phyloP scores from a whole-genome alignment of 2,113 vertebrate genomes.

The Platysternon megacephalum region DNA sequence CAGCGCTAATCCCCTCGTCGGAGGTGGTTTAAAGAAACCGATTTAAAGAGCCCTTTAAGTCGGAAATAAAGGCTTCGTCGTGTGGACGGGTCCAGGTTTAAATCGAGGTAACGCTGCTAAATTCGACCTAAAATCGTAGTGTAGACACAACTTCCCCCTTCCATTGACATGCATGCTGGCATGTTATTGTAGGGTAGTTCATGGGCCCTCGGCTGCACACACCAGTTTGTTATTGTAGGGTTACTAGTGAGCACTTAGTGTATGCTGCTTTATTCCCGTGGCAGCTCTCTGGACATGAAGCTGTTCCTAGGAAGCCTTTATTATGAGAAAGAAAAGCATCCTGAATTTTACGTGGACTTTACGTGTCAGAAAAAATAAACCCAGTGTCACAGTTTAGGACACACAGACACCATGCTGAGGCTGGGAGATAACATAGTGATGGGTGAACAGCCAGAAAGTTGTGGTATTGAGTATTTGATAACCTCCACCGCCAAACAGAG shows the following conservation, averaged over 20 bases:
- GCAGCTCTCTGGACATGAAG: no score
- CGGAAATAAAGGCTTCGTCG: no score
- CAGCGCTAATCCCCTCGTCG: no score
- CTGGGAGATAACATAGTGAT: constrained; percentile 1
- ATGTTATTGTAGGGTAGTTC: not conserved
- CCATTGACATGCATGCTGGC: not conserved
- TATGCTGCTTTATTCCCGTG: not conserved
- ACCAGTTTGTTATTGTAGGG: no score
- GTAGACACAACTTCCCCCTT: not conserved
- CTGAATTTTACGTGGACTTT: not conserved
- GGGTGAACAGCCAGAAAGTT: not conserved
- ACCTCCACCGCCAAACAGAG: not conserved
- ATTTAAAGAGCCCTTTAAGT: no score
- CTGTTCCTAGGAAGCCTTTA: not conserved
- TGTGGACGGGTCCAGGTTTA: no score
- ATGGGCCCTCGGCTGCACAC: not conserved
- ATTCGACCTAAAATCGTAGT: no score
- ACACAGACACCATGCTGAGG: not conserved
- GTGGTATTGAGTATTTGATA: constrained; percentile 1
- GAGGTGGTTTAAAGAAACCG: no score
- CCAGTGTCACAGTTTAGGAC: not conserved
- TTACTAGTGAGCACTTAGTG: not conserved
- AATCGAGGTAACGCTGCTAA: no score
- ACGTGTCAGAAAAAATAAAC: not conserved
- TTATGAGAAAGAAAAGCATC: no score